Conservation (phyloP, 2,888 invertebrate genomes). For the Synergus laeviventris region DNA sequence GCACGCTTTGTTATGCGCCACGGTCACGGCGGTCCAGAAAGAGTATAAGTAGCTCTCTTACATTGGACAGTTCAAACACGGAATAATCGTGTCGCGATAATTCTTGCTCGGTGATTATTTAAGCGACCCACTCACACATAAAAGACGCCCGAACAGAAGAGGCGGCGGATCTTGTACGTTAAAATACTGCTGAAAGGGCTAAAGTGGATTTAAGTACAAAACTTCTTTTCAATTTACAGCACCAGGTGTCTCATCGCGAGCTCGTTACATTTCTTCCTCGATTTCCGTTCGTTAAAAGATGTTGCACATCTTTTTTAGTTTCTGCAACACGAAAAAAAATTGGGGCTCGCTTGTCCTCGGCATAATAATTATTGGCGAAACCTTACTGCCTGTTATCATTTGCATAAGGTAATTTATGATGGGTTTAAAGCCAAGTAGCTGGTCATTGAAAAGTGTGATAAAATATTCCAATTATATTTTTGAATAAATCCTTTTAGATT, state of each 20-base stretch:
- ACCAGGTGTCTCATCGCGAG: constrained; percentile 3
- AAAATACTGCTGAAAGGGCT: constrained; percentile 22
- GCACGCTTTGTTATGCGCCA: constrained; percentile 61
- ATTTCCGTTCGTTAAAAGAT: constrained; percentile 1
- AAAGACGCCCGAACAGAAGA: constrained; percentile 11
- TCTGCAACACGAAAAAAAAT: not conserved
- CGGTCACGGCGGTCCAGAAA: constrained; percentile 58
- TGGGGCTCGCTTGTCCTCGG: not conserved
- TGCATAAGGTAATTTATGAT: constrained; percentile 20
- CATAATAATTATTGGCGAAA: constrained; percentile 19
- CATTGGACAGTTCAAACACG: constrained; percentile 57
- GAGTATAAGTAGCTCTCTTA: constrained; percentile 54
- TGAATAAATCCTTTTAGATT: not conserved
- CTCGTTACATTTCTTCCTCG: constrained; percentile 24
- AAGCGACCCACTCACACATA: constrained; percentile 9
- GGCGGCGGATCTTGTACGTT: constrained; percentile 16
- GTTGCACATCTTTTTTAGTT: constrained; percentile 20
- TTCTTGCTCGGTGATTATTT: constrained; percentile 53
- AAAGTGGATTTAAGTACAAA: not conserved
- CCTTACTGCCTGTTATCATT: not conserved
- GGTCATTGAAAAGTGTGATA: not conserved
- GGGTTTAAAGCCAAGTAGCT: not conserved
- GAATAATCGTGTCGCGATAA: constrained; percentile 60
- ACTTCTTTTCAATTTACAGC: constrained; percentile 29
- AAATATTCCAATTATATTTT: not conserved